phyloP scores from a whole-genome alignment of 2,888 invertebrate genomes.

The Congeria kusceri region DNA sequence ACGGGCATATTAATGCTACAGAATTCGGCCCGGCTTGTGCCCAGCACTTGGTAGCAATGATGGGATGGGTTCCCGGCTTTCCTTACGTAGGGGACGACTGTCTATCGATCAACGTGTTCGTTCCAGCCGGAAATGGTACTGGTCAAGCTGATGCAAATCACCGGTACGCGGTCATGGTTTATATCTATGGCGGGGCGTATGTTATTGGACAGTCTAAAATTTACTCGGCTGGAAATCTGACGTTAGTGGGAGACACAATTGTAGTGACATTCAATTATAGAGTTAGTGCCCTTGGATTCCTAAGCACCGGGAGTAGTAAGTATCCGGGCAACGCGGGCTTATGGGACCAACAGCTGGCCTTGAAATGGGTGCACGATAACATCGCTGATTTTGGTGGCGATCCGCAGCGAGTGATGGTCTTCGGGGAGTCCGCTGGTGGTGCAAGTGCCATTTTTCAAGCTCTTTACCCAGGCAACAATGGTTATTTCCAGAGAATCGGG shows the following conservation, averaged over 20 bases:
- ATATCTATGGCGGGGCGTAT: conserved; percentile 69
- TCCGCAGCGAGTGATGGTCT: conserved; percentile 95
- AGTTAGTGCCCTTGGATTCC: conserved; percentile 72
- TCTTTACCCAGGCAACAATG: conserved; percentile 94
- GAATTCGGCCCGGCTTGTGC: conserved; percentile 63
- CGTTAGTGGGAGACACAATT: conserved; percentile 58
- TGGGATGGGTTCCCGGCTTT: conserved; percentile 62
- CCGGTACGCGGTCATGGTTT: conserved; percentile 57
- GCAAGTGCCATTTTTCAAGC: conserved; percentile 92
- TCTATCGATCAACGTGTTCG: conserved; percentile 70
- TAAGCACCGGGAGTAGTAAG: conserved; percentile 65
- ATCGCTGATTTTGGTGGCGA: conserved; percentile 88
- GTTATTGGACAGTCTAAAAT: conserved; percentile 64
- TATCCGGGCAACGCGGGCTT: conserved; percentile 88
- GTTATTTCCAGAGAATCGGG: conserved; percentile 91
- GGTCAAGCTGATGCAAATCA: not conserved
- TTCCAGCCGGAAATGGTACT: conserved; percentile 37
- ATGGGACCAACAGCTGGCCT: conserved; percentile 96
- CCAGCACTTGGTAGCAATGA: conserved; percentile 54
- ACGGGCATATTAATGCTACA: conserved; percentile 49
- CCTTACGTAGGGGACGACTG: conserved; percentile 70
- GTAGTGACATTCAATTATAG: conserved; percentile 74
- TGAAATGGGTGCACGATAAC: conserved; percentile 86
- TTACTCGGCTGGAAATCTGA: conserved; percentile 66
- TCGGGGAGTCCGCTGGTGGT: conserved; percentile 98